Evolutionary conservation across 2,113 vertebrate species (phyloP), one percentile per base, ranked within the genome.

Genomic region (Petrocephalus microphthalmus): DNA sequence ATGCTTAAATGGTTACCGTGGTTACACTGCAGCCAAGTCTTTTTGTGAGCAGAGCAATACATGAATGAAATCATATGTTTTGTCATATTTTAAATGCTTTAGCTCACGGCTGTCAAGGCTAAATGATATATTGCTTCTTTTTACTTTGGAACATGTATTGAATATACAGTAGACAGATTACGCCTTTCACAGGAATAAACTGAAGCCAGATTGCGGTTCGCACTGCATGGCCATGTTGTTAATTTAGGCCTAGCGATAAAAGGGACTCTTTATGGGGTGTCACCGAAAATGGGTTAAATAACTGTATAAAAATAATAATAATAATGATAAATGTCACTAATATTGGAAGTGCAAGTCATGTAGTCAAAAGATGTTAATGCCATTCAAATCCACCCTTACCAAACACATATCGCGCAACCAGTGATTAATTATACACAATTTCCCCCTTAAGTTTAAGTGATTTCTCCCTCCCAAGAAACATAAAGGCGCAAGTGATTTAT

Each of bases 1-100:
- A 52, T 85, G 89, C 87, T 89, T 81, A 90, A 88, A 37, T 84
- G 90, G 94, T 94, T 93, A 88, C 93, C 93, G 91, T 93, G 91
- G 93, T 92, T 90, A 94, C 93, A 87, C 91, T 90, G 89, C 88
- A 93, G 89, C 56, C 89, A 91, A 90, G 90, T 85, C 22, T 85
- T 91, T 90, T 89, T 82, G 84, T 86, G 89, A 90, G 33, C 29
- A 33, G 85, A 11, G 86, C 90, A 88, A 87, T 89, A 78, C 88
- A 89, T 89, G 89, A 91, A 89, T 90, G 82, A 90, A 89, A 89
- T 83, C 87, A 89, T 90, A 90, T 82, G 87, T 64, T 90, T 53
- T 71, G 42, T 37, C 47, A 67, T 49, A 87, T 8, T 87, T 92
- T 71, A 64, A 54, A 37, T 85, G 88, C 37, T 87, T 88, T 89